A percentile compares a stretch with the other conserved stretches of the same genome.
Evolutionary conservation across 2,113 vertebrate species (phyloP).

Genomic region (Felis chaus): DNA sequence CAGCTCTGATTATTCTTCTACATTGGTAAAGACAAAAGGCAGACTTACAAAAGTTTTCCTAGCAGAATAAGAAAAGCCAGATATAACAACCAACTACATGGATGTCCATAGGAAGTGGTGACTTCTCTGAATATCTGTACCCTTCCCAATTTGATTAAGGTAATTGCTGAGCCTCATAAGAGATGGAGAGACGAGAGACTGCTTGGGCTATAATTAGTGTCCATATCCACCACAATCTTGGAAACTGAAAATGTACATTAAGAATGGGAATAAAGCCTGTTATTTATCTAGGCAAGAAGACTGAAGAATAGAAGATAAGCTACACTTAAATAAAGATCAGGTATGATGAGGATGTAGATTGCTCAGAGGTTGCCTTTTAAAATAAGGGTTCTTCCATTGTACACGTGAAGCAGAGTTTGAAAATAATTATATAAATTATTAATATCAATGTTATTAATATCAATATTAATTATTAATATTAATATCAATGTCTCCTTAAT

Average conservation of each 20-base stretch:
- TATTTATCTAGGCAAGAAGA: background rate
- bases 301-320: background rate
- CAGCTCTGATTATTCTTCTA: background rate
- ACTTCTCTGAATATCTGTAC: background rate
- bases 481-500: background rate
- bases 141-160: background rate
- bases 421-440: slow-evolving; percentile 27
- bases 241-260: background rate
- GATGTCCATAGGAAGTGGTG: background rate
- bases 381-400: background rate
- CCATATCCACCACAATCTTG: background rate
- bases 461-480: too few relatives aligned
- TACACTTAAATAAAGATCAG: background rate
- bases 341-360: background rate
- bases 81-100: background rate
- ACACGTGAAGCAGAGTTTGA: background rate
- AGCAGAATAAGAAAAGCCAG: background rate
- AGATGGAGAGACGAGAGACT: background rate
- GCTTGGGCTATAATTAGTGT: background rate
- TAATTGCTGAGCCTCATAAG: background rate
- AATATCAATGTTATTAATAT: too few relatives aligned
- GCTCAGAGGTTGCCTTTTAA: background rate
- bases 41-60: background rate
- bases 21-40: background rate
- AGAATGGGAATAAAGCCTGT: background rate